Evolutionary conservation across 2,113 vertebrate species (phyloP).

Genomic region (Polypterus senegalus): DNA sequence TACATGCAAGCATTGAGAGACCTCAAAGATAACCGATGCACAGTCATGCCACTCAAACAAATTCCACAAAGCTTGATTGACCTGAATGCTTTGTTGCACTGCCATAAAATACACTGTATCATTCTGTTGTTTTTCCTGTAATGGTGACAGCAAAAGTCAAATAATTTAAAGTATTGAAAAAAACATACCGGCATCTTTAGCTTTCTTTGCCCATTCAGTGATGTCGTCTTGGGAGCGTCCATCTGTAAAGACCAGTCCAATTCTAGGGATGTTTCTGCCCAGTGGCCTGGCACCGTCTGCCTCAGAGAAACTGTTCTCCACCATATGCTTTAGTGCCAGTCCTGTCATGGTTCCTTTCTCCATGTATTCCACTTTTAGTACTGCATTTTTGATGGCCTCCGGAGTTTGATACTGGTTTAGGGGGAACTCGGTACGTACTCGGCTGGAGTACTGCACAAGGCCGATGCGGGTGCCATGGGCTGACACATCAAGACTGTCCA

Average conservation of each 20-base stretch:
- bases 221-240: conserved; percentile 94
- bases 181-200: conserved; percentile 75
- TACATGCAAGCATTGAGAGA: too few species aligned
- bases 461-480: conserved; percentile 73
- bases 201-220: conserved; percentile 74
- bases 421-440: conserved; percentile 84
- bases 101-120: too few species aligned
- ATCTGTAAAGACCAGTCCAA: conserved; percentile 87
- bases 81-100: too few species aligned
- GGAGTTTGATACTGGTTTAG: conserved; percentile 72
- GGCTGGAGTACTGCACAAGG: conserved; percentile 89
- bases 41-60: too few species aligned
- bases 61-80: too few species aligned
- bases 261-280: conserved; percentile 61
- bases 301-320: conserved; percentile 88
- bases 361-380: conserved; percentile 87
- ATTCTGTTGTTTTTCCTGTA: too few species aligned
- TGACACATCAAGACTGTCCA: conserved; percentile 86
- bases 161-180: background rate
- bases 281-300: conserved; percentile 59
- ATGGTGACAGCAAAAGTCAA: too few species aligned
- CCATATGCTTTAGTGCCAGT: conserved; percentile 84
- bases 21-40: too few species aligned
- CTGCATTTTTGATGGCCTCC: conserved; percentile 76
- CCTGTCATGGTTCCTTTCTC: conserved; percentile 98